Evolutionary conservation across 1,140 invertebrate species (phyloP), one percentile per base, ranked within the genome.

Genomic region (Scaptomyza hsui): DNA sequence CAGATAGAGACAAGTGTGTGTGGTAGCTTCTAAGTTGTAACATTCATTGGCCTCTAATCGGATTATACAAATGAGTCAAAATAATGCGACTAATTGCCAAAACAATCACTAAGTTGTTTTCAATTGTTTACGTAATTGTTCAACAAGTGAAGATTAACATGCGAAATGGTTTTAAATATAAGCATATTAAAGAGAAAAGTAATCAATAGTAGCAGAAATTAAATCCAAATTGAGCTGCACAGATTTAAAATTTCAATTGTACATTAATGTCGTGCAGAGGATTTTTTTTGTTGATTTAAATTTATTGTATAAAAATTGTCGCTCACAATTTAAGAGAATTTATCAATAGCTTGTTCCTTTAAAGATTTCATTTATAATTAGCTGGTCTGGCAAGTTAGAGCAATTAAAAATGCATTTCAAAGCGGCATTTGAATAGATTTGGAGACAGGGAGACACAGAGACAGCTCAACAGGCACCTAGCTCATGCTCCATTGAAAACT

Each of bases 381-480:
- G 6, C 24, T 24, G 24, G 4, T 24, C 24, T n/a, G n/a, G 1
- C 9, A 9, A 32, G 9, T 2, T 32, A 12, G 9, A 32, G 9
- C 29, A 32, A 32, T 32, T 32, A n/a, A n/a, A n/a, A n/a, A n/a
- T n/a, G 29, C 9, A 32, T 32, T 2, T 9, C 3, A 12, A n/a
- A 37, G 32, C 12, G 32, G 32, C 32, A 37, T 37, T 37, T 37
- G 32, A 37, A 12, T 37, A 37, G 10, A n/a, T 37, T 26, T 12
- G 6, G 37, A 26, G 52, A 21, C 37, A 24, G 10, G 9, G 1
- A 18, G 9, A 9, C 16, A 19, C n/a, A n/a, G n/a, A n/a, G 16
- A 44, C 15, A 18, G 41, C 41, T 53, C 51, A 57, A 45, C 41
- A 57, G 53, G 39, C 39, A 10, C 53, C n/a, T 29, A 18, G 24